Evolutionary conservation across 2,888 invertebrate genomes (phyloP).

Genomic region (Leucophora obtusa): DNA sequence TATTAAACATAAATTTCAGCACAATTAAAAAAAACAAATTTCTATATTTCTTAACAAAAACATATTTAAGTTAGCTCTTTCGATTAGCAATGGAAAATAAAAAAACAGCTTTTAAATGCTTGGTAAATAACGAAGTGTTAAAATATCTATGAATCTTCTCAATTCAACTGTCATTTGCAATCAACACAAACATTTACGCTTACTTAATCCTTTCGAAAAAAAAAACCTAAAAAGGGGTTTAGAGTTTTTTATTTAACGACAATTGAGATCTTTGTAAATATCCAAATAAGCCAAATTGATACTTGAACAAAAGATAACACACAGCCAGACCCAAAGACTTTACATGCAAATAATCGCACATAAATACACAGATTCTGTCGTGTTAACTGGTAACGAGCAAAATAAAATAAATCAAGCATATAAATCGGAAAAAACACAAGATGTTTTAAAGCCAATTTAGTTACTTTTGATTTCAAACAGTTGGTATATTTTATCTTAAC

Average conservation of each 20-base stretch:
- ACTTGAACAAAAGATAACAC: constrained; percentile 19
- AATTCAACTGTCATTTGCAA: constrained; percentile 72
- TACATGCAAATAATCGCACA: not conserved
- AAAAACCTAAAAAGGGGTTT: not conserved
- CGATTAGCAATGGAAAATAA: not conserved
- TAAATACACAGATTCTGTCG: no score
- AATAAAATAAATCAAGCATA: constrained; percentile 52
- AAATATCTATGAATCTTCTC: not conserved
- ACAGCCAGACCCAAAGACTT: not conserved
- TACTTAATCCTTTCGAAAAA: constrained; percentile 4
- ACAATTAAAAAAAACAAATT: no score
- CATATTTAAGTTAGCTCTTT: no score
- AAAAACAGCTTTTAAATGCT: not conserved
- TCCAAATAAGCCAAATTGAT: constrained; percentile 38
- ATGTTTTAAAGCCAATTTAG: constrained; percentile 48
- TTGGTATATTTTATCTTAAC: constrained; percentile 29
- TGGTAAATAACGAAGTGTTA: not conserved
- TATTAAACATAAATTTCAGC: no score
- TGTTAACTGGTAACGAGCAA: not conserved
- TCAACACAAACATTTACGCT: constrained; percentile 64
- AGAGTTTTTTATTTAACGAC: not conserved
- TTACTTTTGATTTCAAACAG: constrained; percentile 34
- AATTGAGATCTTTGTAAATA: constrained; percentile 32
- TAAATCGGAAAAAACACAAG: constrained; percentile 44
- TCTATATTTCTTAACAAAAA: no score